Percentiles rank a stretch among this genome's conserved stretches.
Conservation (phyloP, 1,140 invertebrate genomes). For the Drosophila albomicans region DNA sequence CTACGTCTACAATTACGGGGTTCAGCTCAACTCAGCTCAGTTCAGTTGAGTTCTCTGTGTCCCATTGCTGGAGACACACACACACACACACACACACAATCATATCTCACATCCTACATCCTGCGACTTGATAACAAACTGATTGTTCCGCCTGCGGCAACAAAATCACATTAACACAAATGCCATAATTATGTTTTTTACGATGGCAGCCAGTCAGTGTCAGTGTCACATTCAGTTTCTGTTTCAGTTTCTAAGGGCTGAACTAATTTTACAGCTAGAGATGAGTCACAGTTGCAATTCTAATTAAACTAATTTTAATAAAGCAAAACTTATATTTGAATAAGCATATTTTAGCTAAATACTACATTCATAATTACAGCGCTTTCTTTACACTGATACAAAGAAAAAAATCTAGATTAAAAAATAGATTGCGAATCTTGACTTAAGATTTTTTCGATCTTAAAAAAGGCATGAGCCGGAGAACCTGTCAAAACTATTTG, state of each 20-base stretch:
- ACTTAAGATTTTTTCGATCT: too few species aligned
- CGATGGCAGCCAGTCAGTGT: constrained; percentile 47
- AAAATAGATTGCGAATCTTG: too few species aligned
- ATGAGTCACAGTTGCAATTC: neutral
- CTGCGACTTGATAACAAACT: constrained; percentile 47
- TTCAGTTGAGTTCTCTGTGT: neutral
- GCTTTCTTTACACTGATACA: too few species aligned
- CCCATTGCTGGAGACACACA: constrained; percentile 8
- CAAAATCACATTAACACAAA: constrained; percentile 74
- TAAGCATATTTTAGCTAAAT: too few species aligned
- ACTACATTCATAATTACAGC: too few species aligned
- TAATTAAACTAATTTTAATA: too few species aligned
- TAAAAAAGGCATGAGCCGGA: too few species aligned
- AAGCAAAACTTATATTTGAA: too few species aligned
- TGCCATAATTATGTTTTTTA: constrained; percentile 69
- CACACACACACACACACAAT: constrained; percentile 6
- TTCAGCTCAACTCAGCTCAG: constrained; percentile 3
- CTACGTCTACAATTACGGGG: neutral
- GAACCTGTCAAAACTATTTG: too few species aligned
- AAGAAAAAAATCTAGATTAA: too few species aligned
- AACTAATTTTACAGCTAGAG: neutral
- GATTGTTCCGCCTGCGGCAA: constrained; percentile 59
- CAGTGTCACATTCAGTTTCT: constrained; percentile 24
- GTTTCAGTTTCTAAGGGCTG: neutral
- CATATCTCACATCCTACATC: constrained; percentile 39